Evolutionary conservation across 37 sponge, comb jelly and placozoan species (phyloP).

Genomic region (Tethya wilhelma): DNA sequence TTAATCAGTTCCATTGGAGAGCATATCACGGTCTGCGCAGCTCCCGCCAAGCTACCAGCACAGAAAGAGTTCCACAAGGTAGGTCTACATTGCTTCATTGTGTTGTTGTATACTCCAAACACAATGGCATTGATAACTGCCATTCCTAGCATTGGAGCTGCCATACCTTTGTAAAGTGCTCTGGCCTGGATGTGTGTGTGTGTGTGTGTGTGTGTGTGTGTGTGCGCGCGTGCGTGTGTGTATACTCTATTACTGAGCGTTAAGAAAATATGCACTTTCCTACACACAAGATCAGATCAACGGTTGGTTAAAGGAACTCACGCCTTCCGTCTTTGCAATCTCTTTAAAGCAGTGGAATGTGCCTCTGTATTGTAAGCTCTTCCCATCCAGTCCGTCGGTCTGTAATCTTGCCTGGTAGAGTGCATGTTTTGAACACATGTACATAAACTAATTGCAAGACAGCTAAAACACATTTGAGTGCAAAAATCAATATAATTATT

Average conservation of each 20-base stretch:
- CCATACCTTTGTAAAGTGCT: constrained; percentile 92
- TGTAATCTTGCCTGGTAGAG: constrained; percentile 57
- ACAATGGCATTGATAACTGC: constrained; percentile 84
- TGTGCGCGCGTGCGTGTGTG: constrained; percentile 34
- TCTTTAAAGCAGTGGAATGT: constrained; percentile 68
- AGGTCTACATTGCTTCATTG: constrained; percentile 46
- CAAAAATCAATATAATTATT: no score
- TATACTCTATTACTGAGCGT: no score
- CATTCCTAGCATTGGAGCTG: constrained; percentile 77
- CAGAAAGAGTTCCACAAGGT: constrained; percentile 35
- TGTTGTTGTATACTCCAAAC: constrained; percentile 82
- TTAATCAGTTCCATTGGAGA: constrained; percentile 84
- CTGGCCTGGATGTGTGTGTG: no score
- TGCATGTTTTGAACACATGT: no score
- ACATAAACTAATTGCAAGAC: no score
- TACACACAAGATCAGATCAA: background rate
- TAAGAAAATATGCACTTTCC: background rate
- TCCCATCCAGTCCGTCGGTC: constrained; percentile 59
- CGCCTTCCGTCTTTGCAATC: constrained; percentile 62
- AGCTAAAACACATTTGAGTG: no score
- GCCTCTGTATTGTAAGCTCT: constrained; percentile 42
- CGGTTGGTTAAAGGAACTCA: constrained; percentile 40
- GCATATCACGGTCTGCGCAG: constrained; percentile 47
- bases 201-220: constrained; percentile 7
- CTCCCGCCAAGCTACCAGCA: constrained; percentile 79